Conservation (phyloP, 2,113 vertebrate species). For the Gambusia affinis region DNA sequence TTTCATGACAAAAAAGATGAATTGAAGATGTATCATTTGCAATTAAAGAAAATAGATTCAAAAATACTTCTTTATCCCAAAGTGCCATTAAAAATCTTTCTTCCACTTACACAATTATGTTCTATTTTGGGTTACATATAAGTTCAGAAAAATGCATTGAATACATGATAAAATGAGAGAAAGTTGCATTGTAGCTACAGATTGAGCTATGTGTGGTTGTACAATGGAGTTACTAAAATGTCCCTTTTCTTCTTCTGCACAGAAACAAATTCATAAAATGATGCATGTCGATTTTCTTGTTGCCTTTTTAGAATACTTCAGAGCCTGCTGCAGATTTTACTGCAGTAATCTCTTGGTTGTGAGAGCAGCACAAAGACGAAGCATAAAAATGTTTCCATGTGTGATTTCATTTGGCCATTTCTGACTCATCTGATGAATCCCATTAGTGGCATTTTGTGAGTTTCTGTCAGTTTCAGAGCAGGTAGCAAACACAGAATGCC, state of each 20-base stretch:
- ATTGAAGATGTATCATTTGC: too few species aligned
- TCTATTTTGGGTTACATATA: neutral
- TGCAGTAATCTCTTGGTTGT: neutral
- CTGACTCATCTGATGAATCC: constrained; percentile 38
- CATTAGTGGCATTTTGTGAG: constrained; percentile 40
- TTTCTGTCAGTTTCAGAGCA: constrained; percentile 32
- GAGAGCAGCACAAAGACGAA: neutral
- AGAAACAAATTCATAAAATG: neutral
- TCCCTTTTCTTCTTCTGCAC: neutral
- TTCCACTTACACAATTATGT: neutral
- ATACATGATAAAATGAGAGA: neutral
- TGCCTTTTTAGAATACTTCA: neutral
- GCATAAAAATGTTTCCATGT: neutral
- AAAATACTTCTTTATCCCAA: too few species aligned
- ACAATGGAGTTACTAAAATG: neutral
- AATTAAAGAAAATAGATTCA: too few species aligned
- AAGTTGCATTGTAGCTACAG: neutral
- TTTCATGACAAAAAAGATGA: neutral
- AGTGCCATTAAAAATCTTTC: too few species aligned
- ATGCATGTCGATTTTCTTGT: neutral
- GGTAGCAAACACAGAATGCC: constrained; percentile 3
- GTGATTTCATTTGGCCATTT: neutral
- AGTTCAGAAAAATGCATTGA: neutral
- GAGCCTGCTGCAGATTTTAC: neutral
- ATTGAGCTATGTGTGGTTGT: neutral